These are phyloP conservation scores for Neodiprion pinetum DNA, from an alignment of 1,140 invertebrate species.

Conservation along the genomic window DNA sequence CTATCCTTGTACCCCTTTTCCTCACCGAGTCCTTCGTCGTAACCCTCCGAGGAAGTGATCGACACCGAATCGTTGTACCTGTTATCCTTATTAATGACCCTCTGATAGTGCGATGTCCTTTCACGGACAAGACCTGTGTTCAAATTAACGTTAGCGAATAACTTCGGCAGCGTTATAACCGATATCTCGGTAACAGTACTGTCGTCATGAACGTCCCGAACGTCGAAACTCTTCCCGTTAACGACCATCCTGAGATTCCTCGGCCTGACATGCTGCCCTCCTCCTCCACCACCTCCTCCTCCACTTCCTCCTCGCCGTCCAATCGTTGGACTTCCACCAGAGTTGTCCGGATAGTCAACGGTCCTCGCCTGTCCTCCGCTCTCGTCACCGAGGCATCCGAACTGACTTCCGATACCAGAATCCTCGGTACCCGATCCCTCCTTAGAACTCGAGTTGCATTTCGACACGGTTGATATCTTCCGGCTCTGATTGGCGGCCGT, in stretches of 20 bases:
- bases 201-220: constrained; percentile 66
- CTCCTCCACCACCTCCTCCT: constrained; percentile 21
- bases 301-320: constrained; percentile 39
- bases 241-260: constrained; percentile 67
- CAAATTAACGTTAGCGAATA: constrained; percentile 40
- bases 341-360: constrained; percentile 50
- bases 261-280: constrained; percentile 53
- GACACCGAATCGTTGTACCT: constrained; percentile 58
- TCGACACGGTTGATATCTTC: constrained; percentile 52
- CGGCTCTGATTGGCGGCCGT: constrained; percentile 71
- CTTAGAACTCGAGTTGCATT: constrained; percentile 53
- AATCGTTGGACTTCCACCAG: constrained; percentile 33
- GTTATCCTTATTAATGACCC: constrained; percentile 56
- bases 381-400: constrained; percentile 46
- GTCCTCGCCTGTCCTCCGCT: constrained; percentile 37
- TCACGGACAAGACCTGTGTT: constrained; percentile 61
- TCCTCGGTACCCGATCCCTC: constrained; percentile 65
- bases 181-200: constrained; percentile 66
- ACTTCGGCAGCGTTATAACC: constrained; percentile 63
- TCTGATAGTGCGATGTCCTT: constrained; percentile 63
- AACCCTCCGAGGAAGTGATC: constrained; percentile 62
- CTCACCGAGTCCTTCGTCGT: constrained; percentile 62
- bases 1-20: constrained; percentile 62
- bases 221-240: constrained; percentile 67
- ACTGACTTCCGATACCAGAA: constrained; percentile 69